Percentiles rank a stretch among this genome's conserved stretches.
These are phyloP conservation scores for Capitulum mitella DNA, from an alignment of 2,888 invertebrate species.

Conservation along the genomic window DNA sequence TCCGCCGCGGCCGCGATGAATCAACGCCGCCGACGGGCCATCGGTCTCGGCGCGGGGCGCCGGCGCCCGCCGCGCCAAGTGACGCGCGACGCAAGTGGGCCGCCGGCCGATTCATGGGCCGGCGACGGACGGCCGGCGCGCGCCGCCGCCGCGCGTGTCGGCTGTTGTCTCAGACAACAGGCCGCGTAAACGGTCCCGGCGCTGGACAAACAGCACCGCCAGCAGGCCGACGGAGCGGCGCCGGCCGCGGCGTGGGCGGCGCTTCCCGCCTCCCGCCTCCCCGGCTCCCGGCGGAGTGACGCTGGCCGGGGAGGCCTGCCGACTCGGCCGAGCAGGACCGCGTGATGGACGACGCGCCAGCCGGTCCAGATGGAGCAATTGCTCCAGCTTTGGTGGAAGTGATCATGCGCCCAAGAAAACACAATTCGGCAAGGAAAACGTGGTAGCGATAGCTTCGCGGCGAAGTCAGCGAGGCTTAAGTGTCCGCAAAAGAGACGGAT, in stretches of 20 bases:
- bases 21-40: neutral
- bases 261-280: too few relatives aligned
- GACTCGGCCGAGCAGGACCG: too few relatives aligned
- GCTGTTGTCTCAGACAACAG: neutral
- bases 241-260: neutral
- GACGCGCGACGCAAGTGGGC: neutral
- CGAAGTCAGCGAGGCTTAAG: too few relatives aligned
- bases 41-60: neutral
- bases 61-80: slow-evolving; percentile 7
- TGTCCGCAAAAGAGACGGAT: too few relatives aligned
- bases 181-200: neutral
- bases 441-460: too few relatives aligned
- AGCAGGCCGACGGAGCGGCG: neutral
- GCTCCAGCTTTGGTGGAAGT: too few relatives aligned
- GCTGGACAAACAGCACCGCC: slow-evolving; percentile 4
- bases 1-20: neutral
- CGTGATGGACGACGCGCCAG: too few relatives aligned
- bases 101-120: slow-evolving; percentile 1
- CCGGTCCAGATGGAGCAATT: too few relatives aligned
- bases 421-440: too few relatives aligned
- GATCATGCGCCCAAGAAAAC: too few relatives aligned
- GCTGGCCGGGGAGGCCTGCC: too few relatives aligned
- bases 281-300: too few relatives aligned
- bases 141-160: neutral
- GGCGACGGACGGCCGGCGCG: slow-evolving; percentile 8